phyloP scores from a whole-genome alignment of 2,797 vertebrate species.

The Gobionotothen gibberifrons region DNA sequence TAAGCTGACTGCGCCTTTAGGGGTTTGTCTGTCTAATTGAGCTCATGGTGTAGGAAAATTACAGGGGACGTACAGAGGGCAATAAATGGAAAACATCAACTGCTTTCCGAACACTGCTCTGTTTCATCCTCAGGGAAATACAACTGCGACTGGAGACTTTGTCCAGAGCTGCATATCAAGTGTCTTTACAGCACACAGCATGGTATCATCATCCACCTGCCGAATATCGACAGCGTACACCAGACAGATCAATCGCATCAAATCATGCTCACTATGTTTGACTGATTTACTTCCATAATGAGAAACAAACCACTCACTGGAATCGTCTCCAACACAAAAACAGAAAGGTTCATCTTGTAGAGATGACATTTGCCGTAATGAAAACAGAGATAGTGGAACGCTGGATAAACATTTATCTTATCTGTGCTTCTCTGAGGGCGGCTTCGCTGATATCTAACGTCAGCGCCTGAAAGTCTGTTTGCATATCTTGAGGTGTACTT shows the following conservation, averaged over 20 bases:
- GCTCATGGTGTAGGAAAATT: slow-evolving; percentile 79
- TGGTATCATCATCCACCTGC: slow-evolving; percentile 55
- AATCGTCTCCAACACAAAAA: slow-evolving; percentile 43
- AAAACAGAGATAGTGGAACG: slow-evolving; percentile 33
- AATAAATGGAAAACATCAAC: slow-evolving; percentile 81
- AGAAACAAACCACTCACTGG: slow-evolving; percentile 49
- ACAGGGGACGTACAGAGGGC: slow-evolving; percentile 76
- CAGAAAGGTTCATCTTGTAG: slow-evolving; percentile 58
- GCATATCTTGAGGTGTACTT: background rate
- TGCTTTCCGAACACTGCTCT: slow-evolving; percentile 73
- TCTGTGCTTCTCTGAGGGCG: slow-evolving; percentile 47
- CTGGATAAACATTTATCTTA: slow-evolving; percentile 43
- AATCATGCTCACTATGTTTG: slow-evolving; percentile 43
- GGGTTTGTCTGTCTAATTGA: slow-evolving; percentile 84
- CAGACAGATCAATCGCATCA: slow-evolving; percentile 65
- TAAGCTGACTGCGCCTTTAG: slow-evolving; percentile 80
- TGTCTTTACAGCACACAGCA: slow-evolving; percentile 48
- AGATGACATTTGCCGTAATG: slow-evolving; percentile 24
- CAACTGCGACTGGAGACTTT: slow-evolving; percentile 60
- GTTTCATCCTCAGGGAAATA: slow-evolving; percentile 75
- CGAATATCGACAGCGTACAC: slow-evolving; percentile 47
- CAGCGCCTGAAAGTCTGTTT: slow-evolving; percentile 13
- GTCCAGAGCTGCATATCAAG: slow-evolving; percentile 64
- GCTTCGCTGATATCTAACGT: slow-evolving; percentile 38
- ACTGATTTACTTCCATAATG: slow-evolving; percentile 57